Base-by-base conservation (phyloP, 2,888 invertebrate species). In the Pandemis heparana region DNA sequence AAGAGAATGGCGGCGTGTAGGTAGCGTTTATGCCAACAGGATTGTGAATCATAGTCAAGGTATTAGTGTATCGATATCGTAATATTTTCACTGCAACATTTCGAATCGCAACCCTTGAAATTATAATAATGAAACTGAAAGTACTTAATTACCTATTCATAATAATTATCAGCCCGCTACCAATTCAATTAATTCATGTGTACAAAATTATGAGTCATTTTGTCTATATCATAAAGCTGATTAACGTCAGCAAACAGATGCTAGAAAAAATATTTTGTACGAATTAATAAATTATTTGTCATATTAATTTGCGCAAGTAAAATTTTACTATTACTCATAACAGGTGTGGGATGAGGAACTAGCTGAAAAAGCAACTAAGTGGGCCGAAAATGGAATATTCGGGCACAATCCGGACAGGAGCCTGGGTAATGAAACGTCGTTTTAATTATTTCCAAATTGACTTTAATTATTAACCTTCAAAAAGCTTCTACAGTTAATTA, bases 311-410 rank as follows among this genome's bases (percentile, higher is more conserved):
- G 9, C n/a, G n/a, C 23, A 10, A 7, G 23, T 23, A 18, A 14
- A 14, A 61, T 23, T 53, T 10, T 53, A 43, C 46, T 23, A 23
- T 38, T 1, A 39, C 75, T 77, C 53, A 32, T 32, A 32, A 32
- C 51, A 83, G 83, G 76, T 80, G 14, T 83, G 83, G 82, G 82
- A 84, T 53, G 79, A 81, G 72, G 84, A 84, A 75, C 77, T 84
- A 4, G 81, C 82, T 14, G 81, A 81, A 76, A 83, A 84, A 74
- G 84, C 84, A 0, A 73, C 80, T 3, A 70, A 56, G 60, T 84
- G 83, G 83, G 81, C 84, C 5, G 81, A 82, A 69, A 75, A 78
- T 60, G 79, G 80, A 10, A 23, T 75, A 18, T 82, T 84, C 59
- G 71, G 63, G 7, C 83, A 84, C 70, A 84, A 84, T 68, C 81